Evolutionary conservation across 2,888 invertebrate genomes (phyloP).

Genomic region (Bedellia somnulentella): DNA sequence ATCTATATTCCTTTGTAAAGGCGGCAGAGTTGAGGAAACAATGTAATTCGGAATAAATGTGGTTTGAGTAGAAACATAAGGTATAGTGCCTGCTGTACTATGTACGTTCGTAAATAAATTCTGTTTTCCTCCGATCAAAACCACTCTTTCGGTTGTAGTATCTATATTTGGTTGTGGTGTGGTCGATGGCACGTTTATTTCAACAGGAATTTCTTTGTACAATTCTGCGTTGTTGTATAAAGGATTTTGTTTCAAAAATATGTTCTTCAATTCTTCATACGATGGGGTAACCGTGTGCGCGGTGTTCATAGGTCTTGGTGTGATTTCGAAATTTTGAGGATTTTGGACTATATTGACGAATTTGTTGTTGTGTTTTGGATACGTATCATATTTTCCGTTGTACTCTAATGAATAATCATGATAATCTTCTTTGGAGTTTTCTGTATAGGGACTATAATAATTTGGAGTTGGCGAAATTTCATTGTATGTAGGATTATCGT

Average conservation of each 20-base stretch:
- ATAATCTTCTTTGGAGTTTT: slow-evolving; percentile 32
- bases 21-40: slow-evolving; percentile 31
- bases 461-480: too few relatives aligned
- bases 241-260: slow-evolving; percentile 21
- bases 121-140: slow-evolving; percentile 22
- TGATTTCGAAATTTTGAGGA: too few relatives aligned
- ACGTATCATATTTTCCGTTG: slow-evolving; percentile 18
- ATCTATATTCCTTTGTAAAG: slow-evolving; percentile 27
- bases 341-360: too few relatives aligned
- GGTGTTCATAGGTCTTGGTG: too few relatives aligned
- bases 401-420: slow-evolving; percentile 32
- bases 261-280: slow-evolving; percentile 24
- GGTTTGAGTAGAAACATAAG: slow-evolving; percentile 2
- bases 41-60: slow-evolving; percentile 15
- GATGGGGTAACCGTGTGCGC: too few relatives aligned
- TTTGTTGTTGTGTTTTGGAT: slow-evolving; percentile 29
- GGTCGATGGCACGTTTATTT: slow-evolving; percentile 20
- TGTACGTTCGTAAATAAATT: slow-evolving; percentile 28
- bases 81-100: slow-evolving; percentile 13
- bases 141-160: slow-evolving; percentile 23
- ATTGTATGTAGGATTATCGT: too few relatives aligned
- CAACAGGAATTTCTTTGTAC: slow-evolving; percentile 14
- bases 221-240: slow-evolving; percentile 12
- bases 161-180: slow-evolving; percentile 14
- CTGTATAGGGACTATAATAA: slow-evolving; percentile 22